A percentile compares a stretch with the other conserved stretches of the same genome.
phyloP scores from a whole-genome alignment of 2,113 vertebrate genomes.

The Pterocles gutturalis region DNA sequence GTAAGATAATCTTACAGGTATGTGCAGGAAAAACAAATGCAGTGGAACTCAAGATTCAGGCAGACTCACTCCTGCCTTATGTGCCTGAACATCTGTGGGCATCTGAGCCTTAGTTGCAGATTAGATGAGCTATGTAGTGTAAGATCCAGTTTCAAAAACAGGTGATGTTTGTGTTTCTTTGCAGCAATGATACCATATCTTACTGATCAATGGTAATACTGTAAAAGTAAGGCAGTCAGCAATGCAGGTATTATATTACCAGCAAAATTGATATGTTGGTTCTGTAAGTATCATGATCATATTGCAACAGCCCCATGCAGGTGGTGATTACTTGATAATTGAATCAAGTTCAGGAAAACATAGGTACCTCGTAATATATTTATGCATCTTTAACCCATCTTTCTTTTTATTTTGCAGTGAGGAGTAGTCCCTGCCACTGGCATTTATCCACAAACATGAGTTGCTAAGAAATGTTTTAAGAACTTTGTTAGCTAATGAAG shows the following conservation, averaged over 20 bases:
- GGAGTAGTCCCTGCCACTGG: not conserved
- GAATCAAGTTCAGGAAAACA: not conserved
- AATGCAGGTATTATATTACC: not conserved
- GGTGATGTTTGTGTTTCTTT: not conserved
- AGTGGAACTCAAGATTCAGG: not conserved
- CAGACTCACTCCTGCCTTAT: not conserved
- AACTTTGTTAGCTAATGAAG: not conserved
- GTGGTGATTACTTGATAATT: not conserved
- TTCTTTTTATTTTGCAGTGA: not conserved
- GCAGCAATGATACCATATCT: not conserved
- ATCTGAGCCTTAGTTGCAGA: not conserved
- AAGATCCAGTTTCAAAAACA: not conserved
- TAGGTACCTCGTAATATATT: not conserved
- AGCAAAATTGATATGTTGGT: not conserved
- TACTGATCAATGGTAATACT: not conserved
- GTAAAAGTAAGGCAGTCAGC: not conserved
- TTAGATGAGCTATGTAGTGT: rapidly evolving
- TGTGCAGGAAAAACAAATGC: not conserved
- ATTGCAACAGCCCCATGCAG: not conserved
- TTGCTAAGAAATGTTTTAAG: not conserved
- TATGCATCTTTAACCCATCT: not conserved
- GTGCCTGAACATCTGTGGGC: not conserved
- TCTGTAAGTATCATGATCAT: not conserved
- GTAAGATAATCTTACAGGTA: not conserved
- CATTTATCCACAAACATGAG: not conserved